A percentile compares a stretch with the other conserved stretches of the same genome.
phyloP scores from a whole-genome alignment of 2,113 vertebrate genomes.

The Clarias gariepinus region DNA sequence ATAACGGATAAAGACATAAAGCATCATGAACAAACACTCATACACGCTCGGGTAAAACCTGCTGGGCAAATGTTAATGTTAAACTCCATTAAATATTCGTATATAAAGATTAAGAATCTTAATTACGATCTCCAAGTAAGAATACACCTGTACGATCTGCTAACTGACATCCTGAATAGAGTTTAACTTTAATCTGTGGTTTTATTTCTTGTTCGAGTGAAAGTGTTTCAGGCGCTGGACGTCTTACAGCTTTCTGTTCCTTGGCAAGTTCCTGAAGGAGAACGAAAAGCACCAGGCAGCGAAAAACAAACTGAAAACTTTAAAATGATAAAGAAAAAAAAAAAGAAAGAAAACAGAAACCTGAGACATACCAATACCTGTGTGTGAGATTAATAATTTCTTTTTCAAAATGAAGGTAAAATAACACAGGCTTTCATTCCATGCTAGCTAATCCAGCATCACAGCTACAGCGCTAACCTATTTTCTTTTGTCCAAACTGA shows the following conservation, averaged over 20 bases:
- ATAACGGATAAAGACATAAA: constrained; percentile 23
- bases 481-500: not conserved
- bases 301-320: not conserved
- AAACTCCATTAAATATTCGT: not conserved
- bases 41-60: not conserved
- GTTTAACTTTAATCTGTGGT: not conserved
- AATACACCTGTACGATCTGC: not conserved
- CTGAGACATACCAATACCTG: not conserved
- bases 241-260: not conserved
- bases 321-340: not conserved
- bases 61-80: not conserved
- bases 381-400: not conserved
- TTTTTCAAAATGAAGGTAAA: not conserved
- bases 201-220: not conserved
- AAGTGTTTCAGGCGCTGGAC: not conserved
- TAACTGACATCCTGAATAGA: not conserved
- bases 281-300: not conserved
- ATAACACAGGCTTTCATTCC: not conserved
- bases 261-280: not conserved
- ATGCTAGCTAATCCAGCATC: not conserved
- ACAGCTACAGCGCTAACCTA: not conserved
- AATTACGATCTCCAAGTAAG: not conserved
- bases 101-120: not conserved
- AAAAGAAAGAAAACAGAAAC: not conserved
- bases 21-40: not conserved